Evolutionary conservation across 2,113 vertebrate genomes (phyloP), one percentile per base, ranked within the genome.

Genomic region (Phrynosoma platyrhinos): DNA sequence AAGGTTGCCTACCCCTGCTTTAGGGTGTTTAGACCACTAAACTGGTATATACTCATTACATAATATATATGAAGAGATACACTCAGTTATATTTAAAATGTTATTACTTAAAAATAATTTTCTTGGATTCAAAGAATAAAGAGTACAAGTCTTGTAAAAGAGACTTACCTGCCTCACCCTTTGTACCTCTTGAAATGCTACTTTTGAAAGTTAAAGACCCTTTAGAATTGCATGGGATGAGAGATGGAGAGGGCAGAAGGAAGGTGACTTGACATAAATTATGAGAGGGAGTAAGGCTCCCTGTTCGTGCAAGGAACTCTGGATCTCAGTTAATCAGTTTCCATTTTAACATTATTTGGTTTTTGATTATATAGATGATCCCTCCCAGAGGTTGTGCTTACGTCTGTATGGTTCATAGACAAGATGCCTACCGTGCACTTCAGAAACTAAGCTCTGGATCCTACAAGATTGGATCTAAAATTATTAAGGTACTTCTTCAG

Each of bases 321-420:
- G 72, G 9, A 21, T 13, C 27, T 27, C n/a, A 32, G 23, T 25
- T 13, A 55, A 27, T 53, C 82, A 32, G 27, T 78, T 83, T 42
- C 8, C 23, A 42, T 53, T 25, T 77, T 74, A 0, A 84, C 20
- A 71, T 1, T 0, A 27, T 1, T 0, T 58, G 79, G 6, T 3
- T 93, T 87, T 85, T 89, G 79, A 90, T 79, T 87, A 8, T 88
- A 10, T 88, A 99, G 99, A 99, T 99, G 99, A 99, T 99, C 95
- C 99, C 98, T 82, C 99, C 99, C 77, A 97, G 99, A 95, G 99
- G 99, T 88, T 99, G 99, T 97, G 99, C 99, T 32, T 99, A 99
- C 79, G 98, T 99, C 92, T 99, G 99, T 93, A 99, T 99, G 99
- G 98, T 99, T 89, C 99, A 99, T 93, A 97, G 99, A 91, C 99